Conservation (phyloP, 2,888 invertebrate genomes). For the Oxyteleia sp. region DNA sequence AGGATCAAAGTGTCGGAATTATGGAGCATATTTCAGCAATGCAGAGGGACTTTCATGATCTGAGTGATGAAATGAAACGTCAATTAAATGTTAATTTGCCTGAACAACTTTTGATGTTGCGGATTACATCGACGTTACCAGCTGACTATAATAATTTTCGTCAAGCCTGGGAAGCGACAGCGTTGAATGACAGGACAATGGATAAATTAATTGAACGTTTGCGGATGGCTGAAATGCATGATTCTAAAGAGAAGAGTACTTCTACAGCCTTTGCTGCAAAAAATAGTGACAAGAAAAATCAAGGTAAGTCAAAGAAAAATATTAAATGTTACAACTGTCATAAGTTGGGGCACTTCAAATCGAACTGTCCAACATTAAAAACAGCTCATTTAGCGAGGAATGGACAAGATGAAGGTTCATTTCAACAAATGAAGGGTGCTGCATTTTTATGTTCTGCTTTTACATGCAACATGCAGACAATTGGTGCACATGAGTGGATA, state of each 20-base stretch:
- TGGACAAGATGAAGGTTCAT: not conserved
- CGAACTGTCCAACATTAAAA: constrained; percentile 4
- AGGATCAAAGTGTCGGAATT: constrained; percentile 20
- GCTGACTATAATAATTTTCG: constrained; percentile 27
- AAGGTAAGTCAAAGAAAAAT: constrained; percentile 16
- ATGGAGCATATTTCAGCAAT: constrained; percentile 29
- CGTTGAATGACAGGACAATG: constrained; percentile 29
- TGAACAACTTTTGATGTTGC: constrained; percentile 29
- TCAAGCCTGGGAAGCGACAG: constrained; percentile 29
- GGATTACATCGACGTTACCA: constrained; percentile 32
- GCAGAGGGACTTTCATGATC: constrained; percentile 22
- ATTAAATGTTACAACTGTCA: constrained; percentile 28
- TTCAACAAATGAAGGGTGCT: constrained; percentile 4
- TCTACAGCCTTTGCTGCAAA: constrained; percentile 24
- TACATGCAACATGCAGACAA: not conserved
- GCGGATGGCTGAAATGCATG: constrained; percentile 41
- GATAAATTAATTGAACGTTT: constrained; percentile 30
- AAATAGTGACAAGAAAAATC: constrained; percentile 2
- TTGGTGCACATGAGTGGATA: constrained; percentile 19
- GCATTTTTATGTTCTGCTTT: constrained; percentile 29
- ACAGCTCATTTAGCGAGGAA: constrained; percentile 18
- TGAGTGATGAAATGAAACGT: constrained; percentile 44
- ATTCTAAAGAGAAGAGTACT: constrained; percentile 12
- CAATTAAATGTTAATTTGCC: constrained; percentile 23
- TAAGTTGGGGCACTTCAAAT: constrained; percentile 20